Conservation (phyloP, 2,888 invertebrate species). For the Aelia acuminata region DNA sequence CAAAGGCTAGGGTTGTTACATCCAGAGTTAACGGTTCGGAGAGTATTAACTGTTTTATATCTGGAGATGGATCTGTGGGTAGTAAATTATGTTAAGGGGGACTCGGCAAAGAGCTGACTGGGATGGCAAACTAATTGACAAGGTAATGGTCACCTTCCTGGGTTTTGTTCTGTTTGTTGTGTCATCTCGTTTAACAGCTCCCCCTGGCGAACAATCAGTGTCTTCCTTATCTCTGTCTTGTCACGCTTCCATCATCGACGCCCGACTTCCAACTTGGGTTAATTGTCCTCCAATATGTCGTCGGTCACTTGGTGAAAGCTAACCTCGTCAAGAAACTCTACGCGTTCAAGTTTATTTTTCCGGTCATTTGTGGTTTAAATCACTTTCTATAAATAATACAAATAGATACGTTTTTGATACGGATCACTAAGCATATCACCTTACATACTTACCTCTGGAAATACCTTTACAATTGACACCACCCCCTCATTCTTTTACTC, state of each 20-base stretch:
- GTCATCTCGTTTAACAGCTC: slow-evolving; percentile 48
- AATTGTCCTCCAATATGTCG: slow-evolving; percentile 33
- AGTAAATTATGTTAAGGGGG: not conserved
- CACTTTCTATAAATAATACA: not conserved
- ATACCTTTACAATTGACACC: too few relatives aligned
- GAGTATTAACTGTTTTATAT: not conserved
- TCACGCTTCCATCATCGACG: slow-evolving; percentile 17
- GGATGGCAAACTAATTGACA: slow-evolving; percentile 39
- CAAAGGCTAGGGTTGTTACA: too few relatives aligned
- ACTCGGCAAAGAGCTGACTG: not conserved
- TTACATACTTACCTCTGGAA: too few relatives aligned
- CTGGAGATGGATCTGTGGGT: not conserved
- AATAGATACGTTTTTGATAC: too few relatives aligned
- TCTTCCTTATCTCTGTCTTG: slow-evolving; percentile 35
- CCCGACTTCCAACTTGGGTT: not conserved
- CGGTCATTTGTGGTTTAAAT: not conserved
- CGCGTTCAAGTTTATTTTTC: not conserved
- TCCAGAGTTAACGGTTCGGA: not conserved
- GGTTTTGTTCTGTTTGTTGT: slow-evolving; percentile 50
- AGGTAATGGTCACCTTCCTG: slow-evolving; percentile 28
- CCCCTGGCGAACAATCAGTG: slow-evolving; percentile 30
- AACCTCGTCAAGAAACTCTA: not conserved
- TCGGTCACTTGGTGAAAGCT: slow-evolving; percentile 14
- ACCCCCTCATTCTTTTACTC: too few relatives aligned
- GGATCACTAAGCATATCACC: too few relatives aligned